Evolutionary conservation across 2,113 vertebrate genomes (phyloP).

Genomic region (Camelus dromedarius): DNA sequence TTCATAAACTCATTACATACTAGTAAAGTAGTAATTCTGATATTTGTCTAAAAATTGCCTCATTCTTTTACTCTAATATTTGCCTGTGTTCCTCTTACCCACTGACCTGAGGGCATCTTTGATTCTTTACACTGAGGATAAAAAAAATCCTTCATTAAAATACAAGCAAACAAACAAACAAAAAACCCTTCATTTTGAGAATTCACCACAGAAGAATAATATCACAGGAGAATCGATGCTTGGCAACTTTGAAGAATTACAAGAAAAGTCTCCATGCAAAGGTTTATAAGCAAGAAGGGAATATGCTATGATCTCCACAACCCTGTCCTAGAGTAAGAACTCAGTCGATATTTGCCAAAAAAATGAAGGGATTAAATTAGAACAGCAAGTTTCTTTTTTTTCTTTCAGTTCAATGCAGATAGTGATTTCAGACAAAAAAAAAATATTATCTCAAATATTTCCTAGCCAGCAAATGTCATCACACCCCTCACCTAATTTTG

Average conservation of each 20-base stretch:
- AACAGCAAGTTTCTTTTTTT: neutral
- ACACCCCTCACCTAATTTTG: neutral
- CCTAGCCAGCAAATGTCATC: neutral
- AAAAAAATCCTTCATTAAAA: too few relatives aligned
- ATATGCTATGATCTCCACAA: neutral
- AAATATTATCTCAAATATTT: neutral
- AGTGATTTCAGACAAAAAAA: neutral
- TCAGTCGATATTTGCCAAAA: neutral
- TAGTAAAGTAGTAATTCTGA: neutral
- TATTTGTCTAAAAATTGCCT: neutral
- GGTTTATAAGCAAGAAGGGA: neutral
- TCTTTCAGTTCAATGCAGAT: neutral
- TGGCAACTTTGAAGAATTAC: neutral
- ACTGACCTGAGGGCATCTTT: neutral
- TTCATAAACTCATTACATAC: neutral
- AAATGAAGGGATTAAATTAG: neutral
- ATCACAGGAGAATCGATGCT: neutral
- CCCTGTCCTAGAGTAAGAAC: neutral
- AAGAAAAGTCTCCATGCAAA: neutral
- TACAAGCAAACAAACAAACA: too few relatives aligned
- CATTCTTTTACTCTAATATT: neutral
- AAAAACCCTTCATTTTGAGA: conserved; percentile 57
- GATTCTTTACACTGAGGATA: neutral
- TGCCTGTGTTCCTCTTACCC: neutral
- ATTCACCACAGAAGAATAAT: neutral